phyloP scores from a whole-genome alignment of 2,888 invertebrate species.

The Thysanoteuthis rhombus region DNA sequence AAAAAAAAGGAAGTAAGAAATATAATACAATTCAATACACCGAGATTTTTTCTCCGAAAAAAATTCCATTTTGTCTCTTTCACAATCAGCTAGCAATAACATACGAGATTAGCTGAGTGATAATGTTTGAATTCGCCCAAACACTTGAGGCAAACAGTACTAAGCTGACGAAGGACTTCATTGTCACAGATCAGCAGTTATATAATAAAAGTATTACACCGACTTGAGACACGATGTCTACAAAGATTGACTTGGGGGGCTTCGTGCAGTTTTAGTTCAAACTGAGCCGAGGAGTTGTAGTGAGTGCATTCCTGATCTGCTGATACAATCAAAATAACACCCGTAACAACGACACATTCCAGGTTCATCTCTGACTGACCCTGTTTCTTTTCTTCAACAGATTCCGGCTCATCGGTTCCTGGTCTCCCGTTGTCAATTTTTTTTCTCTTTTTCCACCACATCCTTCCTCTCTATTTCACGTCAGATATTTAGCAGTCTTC shows the following conservation, averaged over 20 bases:
- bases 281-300: not conserved
- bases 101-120: too few relatives aligned
- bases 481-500: too few relatives aligned
- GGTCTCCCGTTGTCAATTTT: not conserved
- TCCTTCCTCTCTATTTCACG: too few relatives aligned
- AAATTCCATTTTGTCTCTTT: not conserved
- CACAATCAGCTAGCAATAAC: not conserved
- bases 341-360: not conserved
- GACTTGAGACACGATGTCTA: not conserved
- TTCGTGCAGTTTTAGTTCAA: not conserved
- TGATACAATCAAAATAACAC: not conserved
- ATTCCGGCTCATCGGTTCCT: not conserved
- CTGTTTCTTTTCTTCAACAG: not conserved
- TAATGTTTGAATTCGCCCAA: not conserved
- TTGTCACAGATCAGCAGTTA: not conserved
- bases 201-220: not conserved
- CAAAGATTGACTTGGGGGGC: not conserved
- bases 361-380: not conserved
- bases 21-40: too few relatives aligned
- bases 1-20: too few relatives aligned
- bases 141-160: not conserved
- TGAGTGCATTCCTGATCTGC: not conserved
- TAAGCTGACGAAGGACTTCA: not conserved
- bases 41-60: too few relatives aligned
- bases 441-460: too few relatives aligned